Conservation (phyloP, 2,888 invertebrate genomes). For the Lochmaea crataegi region DNA sequence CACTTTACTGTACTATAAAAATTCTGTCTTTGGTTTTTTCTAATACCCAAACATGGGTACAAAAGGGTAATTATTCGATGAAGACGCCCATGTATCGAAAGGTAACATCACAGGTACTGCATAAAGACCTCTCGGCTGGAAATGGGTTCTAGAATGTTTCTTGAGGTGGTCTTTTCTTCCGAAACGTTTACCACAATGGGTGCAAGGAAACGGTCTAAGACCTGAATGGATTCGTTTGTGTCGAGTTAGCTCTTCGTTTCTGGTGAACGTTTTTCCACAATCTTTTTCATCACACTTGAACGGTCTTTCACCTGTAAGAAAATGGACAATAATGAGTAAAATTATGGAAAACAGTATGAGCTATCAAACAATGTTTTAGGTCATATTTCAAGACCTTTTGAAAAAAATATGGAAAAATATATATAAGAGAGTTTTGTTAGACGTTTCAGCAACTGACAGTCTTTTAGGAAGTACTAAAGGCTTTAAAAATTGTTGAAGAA, state of each 20-base stretch:
- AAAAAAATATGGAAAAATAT: too few relatives aligned
- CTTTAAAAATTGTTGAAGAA: too few relatives aligned
- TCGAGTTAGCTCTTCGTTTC: slow-evolving; percentile 92
- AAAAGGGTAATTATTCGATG: slow-evolving; percentile 49
- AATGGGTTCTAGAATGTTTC: slow-evolving; percentile 91
- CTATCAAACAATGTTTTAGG: too few relatives aligned
- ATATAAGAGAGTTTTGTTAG: too few relatives aligned
- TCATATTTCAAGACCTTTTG: too few relatives aligned
- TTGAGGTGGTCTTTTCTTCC: slow-evolving; percentile 94
- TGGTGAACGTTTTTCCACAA: slow-evolving; percentile 90
- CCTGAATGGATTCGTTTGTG: slow-evolving; percentile 92
- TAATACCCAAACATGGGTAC: slow-evolving; percentile 55
- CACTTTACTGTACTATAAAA: not conserved
- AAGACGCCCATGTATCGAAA: slow-evolving; percentile 60
- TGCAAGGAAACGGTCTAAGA: slow-evolving; percentile 85
- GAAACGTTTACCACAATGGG: slow-evolving; percentile 90
- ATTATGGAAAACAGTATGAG: not conserved
- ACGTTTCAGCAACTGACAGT: too few relatives aligned
- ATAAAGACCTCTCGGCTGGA: slow-evolving; percentile 68
- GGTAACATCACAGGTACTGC: slow-evolving; percentile 64
- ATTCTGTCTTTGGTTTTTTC: not conserved
- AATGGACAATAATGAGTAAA: slow-evolving; percentile 17
- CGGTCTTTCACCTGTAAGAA: slow-evolving; percentile 79
- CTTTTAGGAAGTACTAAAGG: too few relatives aligned
- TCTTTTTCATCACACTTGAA: slow-evolving; percentile 87